These are phyloP conservation scores for Diplogasteroides magnus DNA, from an alignment of 1,140 invertebrate genomes.

Conservation along the genomic window DNA sequence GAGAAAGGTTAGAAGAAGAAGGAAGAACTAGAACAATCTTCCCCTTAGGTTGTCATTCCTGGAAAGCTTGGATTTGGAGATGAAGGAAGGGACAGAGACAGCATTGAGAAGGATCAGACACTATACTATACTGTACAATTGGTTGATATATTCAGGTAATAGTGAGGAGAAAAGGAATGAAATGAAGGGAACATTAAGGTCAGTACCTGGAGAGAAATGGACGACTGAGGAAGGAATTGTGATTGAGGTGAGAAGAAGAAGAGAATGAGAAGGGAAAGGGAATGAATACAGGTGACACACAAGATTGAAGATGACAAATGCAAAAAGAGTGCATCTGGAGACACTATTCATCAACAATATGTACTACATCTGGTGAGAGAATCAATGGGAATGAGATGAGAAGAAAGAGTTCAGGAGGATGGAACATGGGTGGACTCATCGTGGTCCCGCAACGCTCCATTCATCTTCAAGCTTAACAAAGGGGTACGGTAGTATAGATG, in stretches of 20 bases:
- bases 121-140: constrained; percentile 54
- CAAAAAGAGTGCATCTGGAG: constrained; percentile 43
- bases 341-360: constrained; percentile 55
- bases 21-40: constrained; percentile 50
- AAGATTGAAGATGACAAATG: constrained; percentile 52
- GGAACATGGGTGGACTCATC: constrained; percentile 54
- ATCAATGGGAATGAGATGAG: too few relatives aligned
- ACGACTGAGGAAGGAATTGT: constrained; percentile 47
- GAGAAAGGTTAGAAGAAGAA: constrained; percentile 44
- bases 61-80: not conserved
- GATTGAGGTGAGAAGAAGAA: constrained; percentile 35
- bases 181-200: too few relatives aligned
- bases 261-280: constrained; percentile 5
- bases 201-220: constrained; percentile 44
- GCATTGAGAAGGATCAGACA: constrained; percentile 45
- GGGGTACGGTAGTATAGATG: constrained; percentile 8
- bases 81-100: constrained; percentile 31
- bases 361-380: constrained; percentile 36
- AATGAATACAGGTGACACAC: constrained; percentile 35
- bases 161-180: too few relatives aligned
- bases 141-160: constrained; percentile 51
- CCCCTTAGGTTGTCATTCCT: constrained; percentile 10
- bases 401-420: constrained; percentile 37
- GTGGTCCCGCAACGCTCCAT: constrained; percentile 46
- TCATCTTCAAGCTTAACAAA: constrained; percentile 46